Conservation (phyloP, 2,888 invertebrate genomes). For the Melitaea athalia region DNA sequence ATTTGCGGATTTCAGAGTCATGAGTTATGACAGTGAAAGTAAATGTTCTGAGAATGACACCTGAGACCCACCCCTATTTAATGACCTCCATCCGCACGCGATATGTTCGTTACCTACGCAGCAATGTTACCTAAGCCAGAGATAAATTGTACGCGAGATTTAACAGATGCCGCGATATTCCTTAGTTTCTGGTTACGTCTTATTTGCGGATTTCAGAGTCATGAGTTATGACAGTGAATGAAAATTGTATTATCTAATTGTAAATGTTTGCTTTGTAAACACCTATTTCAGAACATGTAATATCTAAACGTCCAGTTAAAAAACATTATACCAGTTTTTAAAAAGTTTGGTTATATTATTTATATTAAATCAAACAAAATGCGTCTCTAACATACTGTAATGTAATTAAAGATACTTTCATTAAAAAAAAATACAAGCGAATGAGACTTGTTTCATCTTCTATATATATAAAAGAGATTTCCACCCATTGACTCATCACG, state of each 20-base stretch:
- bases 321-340: too few species aligned
- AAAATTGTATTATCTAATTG: conserved; percentile 24
- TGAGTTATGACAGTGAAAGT: conserved; percentile 15
- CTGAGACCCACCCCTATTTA: conserved; percentile 45
- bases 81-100: conserved; percentile 52
- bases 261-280: conserved; percentile 21
- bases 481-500: too few species aligned
- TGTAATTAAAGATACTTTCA: too few species aligned
- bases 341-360: too few species aligned
- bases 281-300: conserved; percentile 7
- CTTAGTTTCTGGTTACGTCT: conserved; percentile 29
- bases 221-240: conserved; percentile 16
- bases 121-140: conserved; percentile 20
- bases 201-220: conserved; percentile 16
- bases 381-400: too few species aligned
- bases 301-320: background rate
- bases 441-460: too few species aligned
- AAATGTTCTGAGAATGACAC: conserved; percentile 33
- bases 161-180: conserved; percentile 31
- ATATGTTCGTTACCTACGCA: conserved; percentile 55
- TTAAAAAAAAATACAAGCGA: too few species aligned
- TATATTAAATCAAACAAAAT: too few species aligned
- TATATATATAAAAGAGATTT: too few species aligned
- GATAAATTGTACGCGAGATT: conserved; percentile 36
- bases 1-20: conserved; percentile 17